These are phyloP conservation scores for Coenobita brevimanus DNA, from an alignment of 1,140 invertebrate species.

Conservation along the genomic window DNA sequence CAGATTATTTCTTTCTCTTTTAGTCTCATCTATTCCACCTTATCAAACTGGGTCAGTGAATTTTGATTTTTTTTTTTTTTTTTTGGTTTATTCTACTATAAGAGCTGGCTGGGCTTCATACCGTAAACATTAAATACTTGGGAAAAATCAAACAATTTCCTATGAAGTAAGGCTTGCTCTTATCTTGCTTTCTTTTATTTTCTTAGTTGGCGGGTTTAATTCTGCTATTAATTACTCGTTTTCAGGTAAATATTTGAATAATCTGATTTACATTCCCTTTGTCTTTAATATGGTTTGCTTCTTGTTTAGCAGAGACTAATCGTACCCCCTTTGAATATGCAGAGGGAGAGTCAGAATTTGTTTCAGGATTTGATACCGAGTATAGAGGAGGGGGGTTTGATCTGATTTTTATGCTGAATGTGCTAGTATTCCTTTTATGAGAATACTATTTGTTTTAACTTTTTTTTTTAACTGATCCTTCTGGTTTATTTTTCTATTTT, in stretches of 20 bases:
- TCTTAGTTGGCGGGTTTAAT: constrained; percentile 3
- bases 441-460: too few species aligned
- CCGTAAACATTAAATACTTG: constrained; percentile 23
- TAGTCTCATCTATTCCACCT: neutral
- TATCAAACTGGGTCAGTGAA: neutral
- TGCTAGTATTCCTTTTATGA: constrained; percentile 71
- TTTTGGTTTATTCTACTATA: neutral
- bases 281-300: constrained; percentile 9
- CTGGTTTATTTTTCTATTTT: too few species aligned
- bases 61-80: constrained; percentile 1
- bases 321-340: constrained; percentile 32
- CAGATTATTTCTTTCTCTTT: constrained; percentile 70
- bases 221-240: neutral
- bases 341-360: constrained; percentile 32
- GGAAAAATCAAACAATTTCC: constrained; percentile 23
- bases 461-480: too few species aligned
- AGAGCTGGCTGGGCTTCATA: neutral
- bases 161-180: constrained; percentile 3
- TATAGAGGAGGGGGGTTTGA: constrained; percentile 17
- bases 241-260: constrained; percentile 4
- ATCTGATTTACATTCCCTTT: neutral
- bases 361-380: constrained; percentile 30
- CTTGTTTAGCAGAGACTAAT: constrained; percentile 33
- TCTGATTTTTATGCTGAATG: constrained; percentile 23
- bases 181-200: constrained; percentile 2